Conservation (phyloP, 2,797 vertebrate genomes). For the Gambusia yucatana region DNA sequence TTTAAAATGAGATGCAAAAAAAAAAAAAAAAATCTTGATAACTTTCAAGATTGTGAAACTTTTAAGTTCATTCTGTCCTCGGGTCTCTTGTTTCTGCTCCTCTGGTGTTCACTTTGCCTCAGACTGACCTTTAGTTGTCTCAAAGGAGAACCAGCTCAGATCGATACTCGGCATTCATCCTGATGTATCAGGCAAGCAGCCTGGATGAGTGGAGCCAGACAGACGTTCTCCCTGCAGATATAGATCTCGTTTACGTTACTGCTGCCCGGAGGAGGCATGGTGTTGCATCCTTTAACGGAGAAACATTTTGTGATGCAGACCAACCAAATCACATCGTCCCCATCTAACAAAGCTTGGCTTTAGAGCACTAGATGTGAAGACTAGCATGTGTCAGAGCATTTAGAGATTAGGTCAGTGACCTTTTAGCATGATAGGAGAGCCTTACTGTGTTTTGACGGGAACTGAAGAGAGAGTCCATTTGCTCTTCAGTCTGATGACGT, state of each 20-base stretch:
- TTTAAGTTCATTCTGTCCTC: conserved; percentile 7
- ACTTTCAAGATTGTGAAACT: conserved; percentile 9
- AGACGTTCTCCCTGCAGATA: conserved; percentile 63
- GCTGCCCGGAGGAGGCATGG: conserved; percentile 68
- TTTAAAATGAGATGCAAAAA: neutral
- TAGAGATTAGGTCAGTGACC: conserved; percentile 2
- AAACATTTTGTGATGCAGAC: conserved; percentile 50
- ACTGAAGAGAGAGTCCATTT: conserved; percentile 14
- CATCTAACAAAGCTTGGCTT: conserved; percentile 36
- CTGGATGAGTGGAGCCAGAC: conserved; percentile 70
- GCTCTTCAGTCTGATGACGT: conserved; percentile 30
- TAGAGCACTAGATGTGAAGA: conserved; percentile 30
- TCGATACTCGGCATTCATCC: conserved; percentile 67
- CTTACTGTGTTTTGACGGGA: conserved; percentile 8
- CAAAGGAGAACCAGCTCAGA: conserved; percentile 39
- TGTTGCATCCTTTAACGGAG: conserved; percentile 47
- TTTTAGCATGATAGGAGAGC: neutral
- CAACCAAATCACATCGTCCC: conserved; percentile 52
- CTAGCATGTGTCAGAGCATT: conserved; percentile 7
- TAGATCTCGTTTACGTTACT: conserved; percentile 71
- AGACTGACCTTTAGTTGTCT: conserved; percentile 61
- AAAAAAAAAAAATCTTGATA: neutral
- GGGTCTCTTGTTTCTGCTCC: conserved; percentile 13
- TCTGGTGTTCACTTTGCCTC: conserved; percentile 43
- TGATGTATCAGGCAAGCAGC: conserved; percentile 47